These are phyloP conservation scores for Opisthograptis luteolata DNA, from an alignment of 2,888 invertebrate genomes.

Conservation along the genomic window DNA sequence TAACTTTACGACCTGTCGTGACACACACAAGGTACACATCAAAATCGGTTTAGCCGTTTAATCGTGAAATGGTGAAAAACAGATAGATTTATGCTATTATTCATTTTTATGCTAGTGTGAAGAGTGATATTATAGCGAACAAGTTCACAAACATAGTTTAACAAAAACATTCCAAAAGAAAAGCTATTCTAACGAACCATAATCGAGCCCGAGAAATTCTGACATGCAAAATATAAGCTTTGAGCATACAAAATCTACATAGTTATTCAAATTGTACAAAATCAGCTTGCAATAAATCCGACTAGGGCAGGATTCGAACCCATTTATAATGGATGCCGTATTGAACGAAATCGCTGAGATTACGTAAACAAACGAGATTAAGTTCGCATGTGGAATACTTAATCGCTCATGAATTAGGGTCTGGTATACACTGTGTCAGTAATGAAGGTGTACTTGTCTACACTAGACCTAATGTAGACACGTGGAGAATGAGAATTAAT, in stretches of 20 bases:
- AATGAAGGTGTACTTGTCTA: no score
- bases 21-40: no score
- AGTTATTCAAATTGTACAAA: conserved; percentile 9
- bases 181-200: conserved; percentile 1
- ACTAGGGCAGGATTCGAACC: conserved; percentile 19
- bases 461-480: no score
- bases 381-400: conserved; percentile 17
- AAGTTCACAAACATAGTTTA: no score
- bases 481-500: no score
- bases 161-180: no score
- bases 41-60: no score
- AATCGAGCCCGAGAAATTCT: neutral
- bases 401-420: conserved; percentile 19
- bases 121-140: no score
- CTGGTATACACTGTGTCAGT: neutral
- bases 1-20: no score
- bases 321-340: conserved; percentile 41
- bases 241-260: conserved; percentile 5
- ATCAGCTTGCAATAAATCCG: conserved; percentile 27
- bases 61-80: no score
- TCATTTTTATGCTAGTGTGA: no score
- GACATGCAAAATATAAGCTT: neutral
- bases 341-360: conserved; percentile 35
- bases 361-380: conserved; percentile 35
- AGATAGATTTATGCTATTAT: no score